Evolutionary conservation across 2,113 vertebrate genomes (phyloP).

Genomic region (Smithornis capensis): DNA sequence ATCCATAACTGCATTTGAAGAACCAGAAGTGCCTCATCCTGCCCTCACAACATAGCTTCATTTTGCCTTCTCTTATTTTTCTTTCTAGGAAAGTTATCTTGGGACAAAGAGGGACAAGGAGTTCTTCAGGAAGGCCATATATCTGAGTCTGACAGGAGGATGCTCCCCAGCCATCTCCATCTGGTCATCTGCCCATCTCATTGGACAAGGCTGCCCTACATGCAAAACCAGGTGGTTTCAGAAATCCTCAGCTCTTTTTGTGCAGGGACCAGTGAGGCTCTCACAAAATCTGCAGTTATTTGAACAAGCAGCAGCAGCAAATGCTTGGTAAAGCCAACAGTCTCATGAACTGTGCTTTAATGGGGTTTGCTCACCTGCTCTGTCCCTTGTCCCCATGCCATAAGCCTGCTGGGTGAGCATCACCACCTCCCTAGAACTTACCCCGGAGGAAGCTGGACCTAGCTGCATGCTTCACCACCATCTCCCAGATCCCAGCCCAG

Average conservation of each 20-base stretch:
- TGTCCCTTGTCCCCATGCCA: rapidly evolving
- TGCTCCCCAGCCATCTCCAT: neutral
- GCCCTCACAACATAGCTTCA: neutral
- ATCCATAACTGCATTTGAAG: neutral
- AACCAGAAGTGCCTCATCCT: neutral
- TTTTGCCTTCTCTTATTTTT: neutral
- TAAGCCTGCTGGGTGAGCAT: rapidly evolving
- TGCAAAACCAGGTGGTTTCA: neutral
- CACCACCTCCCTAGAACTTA: neutral
- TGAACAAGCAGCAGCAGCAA: neutral
- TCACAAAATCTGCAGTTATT: neutral
- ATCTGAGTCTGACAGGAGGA: rapidly evolving
- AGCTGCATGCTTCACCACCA: rapidly evolving
- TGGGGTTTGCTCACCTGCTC: neutral
- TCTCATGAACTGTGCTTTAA: neutral
- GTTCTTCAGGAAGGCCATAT: rapidly evolving
- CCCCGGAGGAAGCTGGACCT: rapidly evolving
- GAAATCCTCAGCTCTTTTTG: neutral
- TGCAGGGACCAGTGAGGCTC: neutral
- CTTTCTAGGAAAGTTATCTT: conserved; percentile 8
- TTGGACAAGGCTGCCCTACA: neutral
- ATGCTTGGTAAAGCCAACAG: neutral
- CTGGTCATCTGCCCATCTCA: neutral
- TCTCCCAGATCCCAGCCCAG: neutral
- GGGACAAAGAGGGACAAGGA: neutral